phyloP scores from a whole-genome alignment of 2,888 invertebrate genomes.

The Urechis unicinctus region DNA sequence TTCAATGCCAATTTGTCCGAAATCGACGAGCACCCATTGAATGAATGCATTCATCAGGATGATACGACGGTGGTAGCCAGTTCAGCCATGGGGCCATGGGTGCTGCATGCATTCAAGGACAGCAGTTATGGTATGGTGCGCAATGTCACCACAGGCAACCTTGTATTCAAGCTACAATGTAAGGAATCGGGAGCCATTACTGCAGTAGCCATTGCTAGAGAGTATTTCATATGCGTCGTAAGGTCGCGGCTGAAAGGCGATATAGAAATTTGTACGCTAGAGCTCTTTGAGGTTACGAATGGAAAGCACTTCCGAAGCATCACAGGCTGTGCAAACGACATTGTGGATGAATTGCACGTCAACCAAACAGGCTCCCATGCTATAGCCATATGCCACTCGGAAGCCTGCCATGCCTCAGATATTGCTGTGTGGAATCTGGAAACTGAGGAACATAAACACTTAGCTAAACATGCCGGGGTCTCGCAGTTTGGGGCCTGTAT shows the following conservation, averaged over 20 bases:
- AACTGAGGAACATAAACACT: conserved; percentile 48
- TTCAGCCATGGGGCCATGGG: conserved; percentile 27
- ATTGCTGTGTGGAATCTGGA: conserved; percentile 47
- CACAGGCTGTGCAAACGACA: conserved; percentile 40
- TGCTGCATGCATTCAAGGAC: conserved; percentile 38
- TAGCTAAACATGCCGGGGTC: conserved; percentile 37
- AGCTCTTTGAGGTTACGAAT: conserved; percentile 39
- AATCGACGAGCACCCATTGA: conserved; percentile 13
- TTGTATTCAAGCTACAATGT: conserved; percentile 33
- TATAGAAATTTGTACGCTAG: conserved; percentile 37
- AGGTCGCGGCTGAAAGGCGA: conserved; percentile 37
- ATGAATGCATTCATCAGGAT: conserved; percentile 35
- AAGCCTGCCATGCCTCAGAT: conserved; percentile 33
- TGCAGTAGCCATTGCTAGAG: conserved; percentile 36
- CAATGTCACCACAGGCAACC: conserved; percentile 33
- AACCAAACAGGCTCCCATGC: conserved; percentile 42
- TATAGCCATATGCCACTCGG: conserved; percentile 33
- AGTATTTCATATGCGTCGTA: conserved; percentile 41
- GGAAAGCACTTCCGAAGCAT: conserved; percentile 36
- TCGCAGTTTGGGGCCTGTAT: conserved; percentile 34
- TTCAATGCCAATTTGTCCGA: not conserved
- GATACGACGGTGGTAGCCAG: conserved; percentile 32
- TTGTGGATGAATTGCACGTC: conserved; percentile 30
- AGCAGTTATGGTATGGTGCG: conserved; percentile 33
- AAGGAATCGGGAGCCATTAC: conserved; percentile 30